Evolutionary conservation across 35 echinoderm and acorn worm genomes (phyloP).

Genomic region (Heliocidaris tuberculata): DNA sequence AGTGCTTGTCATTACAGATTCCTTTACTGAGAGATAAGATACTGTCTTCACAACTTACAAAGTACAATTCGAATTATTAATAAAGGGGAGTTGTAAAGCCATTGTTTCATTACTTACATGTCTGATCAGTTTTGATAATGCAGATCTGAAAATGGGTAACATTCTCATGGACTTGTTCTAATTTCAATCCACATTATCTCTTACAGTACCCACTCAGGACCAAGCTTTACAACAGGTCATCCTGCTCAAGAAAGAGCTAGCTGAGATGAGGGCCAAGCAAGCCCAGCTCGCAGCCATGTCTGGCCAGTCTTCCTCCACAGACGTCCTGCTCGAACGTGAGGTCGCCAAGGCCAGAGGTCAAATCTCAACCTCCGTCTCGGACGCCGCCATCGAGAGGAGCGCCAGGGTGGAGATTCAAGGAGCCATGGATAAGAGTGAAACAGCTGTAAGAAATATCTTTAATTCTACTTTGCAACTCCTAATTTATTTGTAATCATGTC

Average conservation of each 20-base stretch:
- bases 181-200: background rate
- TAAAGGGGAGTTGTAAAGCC: no score
- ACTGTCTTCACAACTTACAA: no score
- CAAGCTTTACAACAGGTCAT: conserved; percentile 97
- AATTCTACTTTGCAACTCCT: background rate
- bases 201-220: conserved; percentile 91
- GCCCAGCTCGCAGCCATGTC: conserved; percentile 65
- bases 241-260: conserved; percentile 94
- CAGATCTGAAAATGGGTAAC: no score
- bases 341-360: conserved; percentile 88
- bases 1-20: no score
- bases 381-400: conserved; percentile 91
- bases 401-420: conserved; percentile 88
- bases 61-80: no score
- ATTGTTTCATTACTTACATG: no score
- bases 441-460: conserved; percentile 67
- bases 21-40: no score
- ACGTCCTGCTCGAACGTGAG: conserved; percentile 73
- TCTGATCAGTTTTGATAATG: no score
- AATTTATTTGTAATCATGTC: no score
- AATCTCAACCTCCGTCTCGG: conserved; percentile 58
- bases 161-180: background rate
- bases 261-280: conserved; percentile 97
- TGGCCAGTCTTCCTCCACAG: conserved; percentile 49
- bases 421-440: conserved; percentile 88